phyloP scores from a whole-genome alignment of 2,797 vertebrate species.

The Aulostomus chinensis region DNA sequence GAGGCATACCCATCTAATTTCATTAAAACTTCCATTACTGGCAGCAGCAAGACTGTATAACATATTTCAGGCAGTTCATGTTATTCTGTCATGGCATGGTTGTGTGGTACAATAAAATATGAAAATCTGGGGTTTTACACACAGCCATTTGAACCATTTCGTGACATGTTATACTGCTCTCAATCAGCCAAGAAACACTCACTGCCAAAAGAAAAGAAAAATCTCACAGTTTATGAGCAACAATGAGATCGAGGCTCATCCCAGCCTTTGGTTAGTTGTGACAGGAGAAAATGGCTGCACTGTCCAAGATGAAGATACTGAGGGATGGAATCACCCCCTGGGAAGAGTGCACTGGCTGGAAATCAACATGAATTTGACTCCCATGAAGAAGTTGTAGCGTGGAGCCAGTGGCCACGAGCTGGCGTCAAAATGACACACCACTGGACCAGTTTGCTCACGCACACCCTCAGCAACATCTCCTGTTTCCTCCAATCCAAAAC shows the following conservation, averaged over 20 bases:
- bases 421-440: slow-evolving; percentile 59
- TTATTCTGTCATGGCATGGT: slow-evolving; percentile 20
- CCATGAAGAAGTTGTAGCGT: slow-evolving; percentile 29
- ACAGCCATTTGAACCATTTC: slow-evolving; percentile 26
- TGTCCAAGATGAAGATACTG: slow-evolving; percentile 44
- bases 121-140: slow-evolving; percentile 31
- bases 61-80: slow-evolving; percentile 7
- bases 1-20: slow-evolving; percentile 27
- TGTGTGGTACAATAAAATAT: slow-evolving; percentile 5
- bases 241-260: slow-evolving; percentile 25
- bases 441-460: slow-evolving; percentile 41
- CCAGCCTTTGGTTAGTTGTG: slow-evolving; percentile 28
- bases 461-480: slow-evolving; percentile 43
- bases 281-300: slow-evolving; percentile 32
- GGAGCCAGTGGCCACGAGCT: slow-evolving; percentile 55
- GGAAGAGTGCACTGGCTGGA: slow-evolving; percentile 38
- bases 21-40: slow-evolving; percentile 17
- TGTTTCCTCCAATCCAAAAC: slow-evolving; percentile 42
- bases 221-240: slow-evolving; percentile 29
- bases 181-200: slow-evolving; percentile 37
- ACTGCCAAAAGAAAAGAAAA: slow-evolving; percentile 18
- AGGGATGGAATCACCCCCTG: slow-evolving; percentile 36
- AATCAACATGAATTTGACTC: slow-evolving; percentile 59
- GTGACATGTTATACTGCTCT: slow-evolving; percentile 14
- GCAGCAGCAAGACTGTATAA: not conserved